A percentile compares a stretch with the other conserved stretches of the same genome.
Evolutionary conservation across 2,113 vertebrate genomes (phyloP).

Genomic region (Sus scrofa): T2T-Sscrofa CM000818.6:59589001-59589500

Average conservation of each 20-base stretch:
- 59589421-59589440: neutral
- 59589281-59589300: no score
- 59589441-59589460: neutral
- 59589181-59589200: neutral
- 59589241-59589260: neutral
- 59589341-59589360: neutral
- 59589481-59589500: neutral
- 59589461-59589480: neutral
- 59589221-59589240: neutral
- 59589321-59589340: neutral
- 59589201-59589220: neutral
- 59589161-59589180: neutral
- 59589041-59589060: no score
- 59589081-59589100: no score
- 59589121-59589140: no score
- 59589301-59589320: neutral
- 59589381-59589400: neutral
- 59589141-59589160: neutral
- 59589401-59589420: neutral
- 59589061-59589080: no score
- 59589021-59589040: no score
- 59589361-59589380: neutral
- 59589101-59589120: no score
- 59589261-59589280: neutral
- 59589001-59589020: no score